Percentiles rank a stretch among this genome's conserved stretches.
Conservation (phyloP, 2,113 vertebrate species). For the Platysternon megacephalum region DNA sequence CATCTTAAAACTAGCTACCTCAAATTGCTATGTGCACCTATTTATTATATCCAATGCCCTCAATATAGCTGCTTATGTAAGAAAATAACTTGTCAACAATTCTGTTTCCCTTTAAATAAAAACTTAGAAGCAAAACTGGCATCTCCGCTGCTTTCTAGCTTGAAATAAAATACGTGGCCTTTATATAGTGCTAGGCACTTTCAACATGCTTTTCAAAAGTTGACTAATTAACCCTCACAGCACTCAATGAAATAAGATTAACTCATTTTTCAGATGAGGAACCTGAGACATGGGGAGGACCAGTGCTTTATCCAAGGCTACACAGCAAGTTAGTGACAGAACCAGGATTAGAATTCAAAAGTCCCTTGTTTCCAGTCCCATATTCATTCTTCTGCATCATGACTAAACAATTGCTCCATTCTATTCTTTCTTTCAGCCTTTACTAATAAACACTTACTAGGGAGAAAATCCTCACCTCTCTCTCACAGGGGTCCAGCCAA, state of each 20-base stretch:
- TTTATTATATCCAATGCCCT: neutral
- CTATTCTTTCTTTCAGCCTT: neutral
- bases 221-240: slow-evolving; percentile 31
- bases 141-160: slow-evolving; percentile 24
- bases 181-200: neutral
- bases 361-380: neutral
- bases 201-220: slow-evolving; percentile 47
- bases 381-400: neutral
- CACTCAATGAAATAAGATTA: slow-evolving; percentile 37
- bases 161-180: slow-evolving; percentile 40
- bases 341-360: neutral
- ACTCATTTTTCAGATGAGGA: slow-evolving; percentile 31
- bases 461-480: neutral
- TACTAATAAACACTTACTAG: neutral
- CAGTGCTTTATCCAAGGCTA: slow-evolving; percentile 24
- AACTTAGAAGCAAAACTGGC: slow-evolving; percentile 49
- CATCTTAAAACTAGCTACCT: slow-evolving; percentile 27
- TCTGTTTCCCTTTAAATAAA: slow-evolving; percentile 44
- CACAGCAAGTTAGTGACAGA: rapidly evolving
- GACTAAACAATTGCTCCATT: neutral
- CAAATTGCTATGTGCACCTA: neutral
- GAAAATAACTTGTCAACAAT: slow-evolving; percentile 57
- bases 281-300: neutral
- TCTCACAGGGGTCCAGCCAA: neutral
- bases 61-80: neutral